Conservation (phyloP, 1,140 invertebrate genomes). For the Drosophila murphyi region DNA sequence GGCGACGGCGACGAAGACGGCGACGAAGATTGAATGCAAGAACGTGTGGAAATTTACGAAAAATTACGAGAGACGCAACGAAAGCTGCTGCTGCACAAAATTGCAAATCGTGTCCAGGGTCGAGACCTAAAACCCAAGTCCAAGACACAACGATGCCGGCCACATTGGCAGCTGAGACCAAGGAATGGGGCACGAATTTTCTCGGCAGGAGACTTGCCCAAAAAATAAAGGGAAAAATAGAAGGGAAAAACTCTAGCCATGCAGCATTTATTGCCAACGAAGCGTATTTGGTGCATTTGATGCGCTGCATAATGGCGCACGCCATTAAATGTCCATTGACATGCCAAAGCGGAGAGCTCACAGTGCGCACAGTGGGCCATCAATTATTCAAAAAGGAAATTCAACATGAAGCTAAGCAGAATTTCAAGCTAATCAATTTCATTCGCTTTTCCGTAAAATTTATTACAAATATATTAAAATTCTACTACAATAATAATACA, state of each 20-base stretch:
- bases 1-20: slow-evolving; percentile 40
- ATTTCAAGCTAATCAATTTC: too few relatives aligned
- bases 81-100: slow-evolving; percentile 55
- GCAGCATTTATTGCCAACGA: slow-evolving; percentile 82
- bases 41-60: slow-evolving; percentile 80
- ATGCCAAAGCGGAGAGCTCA: slow-evolving; percentile 54
- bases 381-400: too few relatives aligned
- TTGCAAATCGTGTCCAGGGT: slow-evolving; percentile 68
- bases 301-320: slow-evolving; percentile 79
- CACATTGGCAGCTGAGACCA: slow-evolving; percentile 46
- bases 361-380: slow-evolving; percentile 48
- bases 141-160: slow-evolving; percentile 6
- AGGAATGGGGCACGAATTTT: neutral
- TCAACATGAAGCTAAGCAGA: too few relatives aligned
- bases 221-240: neutral
- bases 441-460: too few relatives aligned
- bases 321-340: slow-evolving; percentile 83
- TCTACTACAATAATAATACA: too few relatives aligned
- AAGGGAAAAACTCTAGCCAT: slow-evolving; percentile 53
- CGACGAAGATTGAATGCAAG: slow-evolving; percentile 80
- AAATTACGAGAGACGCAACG: slow-evolving; percentile 71
- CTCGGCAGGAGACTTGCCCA: slow-evolving; percentile 15
- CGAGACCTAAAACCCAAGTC: slow-evolving; percentile 32
- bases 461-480: too few relatives aligned
- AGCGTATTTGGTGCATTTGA: slow-evolving; percentile 82